Evolutionary conservation across 1,140 invertebrate species (phyloP).

Genomic region (Microvelia longipes): DNA sequence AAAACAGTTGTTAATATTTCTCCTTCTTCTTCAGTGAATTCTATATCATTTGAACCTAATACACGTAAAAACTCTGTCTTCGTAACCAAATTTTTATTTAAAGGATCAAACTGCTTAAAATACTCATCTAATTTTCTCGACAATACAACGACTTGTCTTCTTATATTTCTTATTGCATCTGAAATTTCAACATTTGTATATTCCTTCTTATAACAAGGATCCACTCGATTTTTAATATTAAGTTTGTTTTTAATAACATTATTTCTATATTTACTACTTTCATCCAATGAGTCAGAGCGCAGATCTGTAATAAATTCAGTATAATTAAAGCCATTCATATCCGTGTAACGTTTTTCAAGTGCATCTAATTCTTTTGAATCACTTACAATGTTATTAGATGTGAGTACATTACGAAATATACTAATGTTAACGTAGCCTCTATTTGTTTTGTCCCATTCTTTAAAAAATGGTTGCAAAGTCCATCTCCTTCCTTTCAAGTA

Average conservation of each 20-base stretch:
- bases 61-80: not conserved
- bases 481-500: not conserved
- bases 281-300: not conserved
- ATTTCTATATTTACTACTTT: not conserved
- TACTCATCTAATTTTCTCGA: not conserved
- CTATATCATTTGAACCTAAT: not conserved
- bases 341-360: not conserved
- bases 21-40: not conserved
- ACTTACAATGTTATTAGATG: not conserved
- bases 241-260: too few relatives aligned
- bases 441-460: not conserved
- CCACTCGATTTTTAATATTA: not conserved
- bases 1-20: not conserved
- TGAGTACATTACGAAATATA: not conserved
- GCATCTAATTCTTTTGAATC: conserved; percentile 1
- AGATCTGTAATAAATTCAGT: not conserved
- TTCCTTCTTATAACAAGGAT: not conserved
- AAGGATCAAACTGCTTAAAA: not conserved
- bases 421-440: not conserved
- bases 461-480: not conserved
- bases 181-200: not conserved
- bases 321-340: not conserved
- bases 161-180: not conserved
- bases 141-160: not conserved
- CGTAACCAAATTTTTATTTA: not conserved